Conservation (phyloP, 2,888 invertebrate species). For the Carcina quercana region DNA sequence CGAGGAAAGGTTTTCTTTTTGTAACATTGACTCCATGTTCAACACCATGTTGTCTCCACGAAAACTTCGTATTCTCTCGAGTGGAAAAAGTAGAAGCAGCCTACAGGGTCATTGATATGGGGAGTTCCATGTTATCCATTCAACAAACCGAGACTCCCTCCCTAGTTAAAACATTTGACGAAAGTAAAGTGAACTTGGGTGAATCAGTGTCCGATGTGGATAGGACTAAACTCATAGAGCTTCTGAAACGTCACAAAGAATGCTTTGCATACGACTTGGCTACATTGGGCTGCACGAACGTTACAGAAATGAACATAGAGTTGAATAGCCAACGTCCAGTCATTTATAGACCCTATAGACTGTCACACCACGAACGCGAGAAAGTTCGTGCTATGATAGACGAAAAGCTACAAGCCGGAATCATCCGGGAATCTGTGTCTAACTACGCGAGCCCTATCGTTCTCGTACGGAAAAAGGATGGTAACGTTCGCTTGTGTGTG, state of each 20-base stretch:
- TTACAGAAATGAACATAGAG: constrained; percentile 16
- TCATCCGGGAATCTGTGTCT: constrained; percentile 17
- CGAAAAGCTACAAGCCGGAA: constrained; percentile 15
- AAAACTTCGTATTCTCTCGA: constrained; percentile 1
- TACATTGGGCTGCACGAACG: constrained; percentile 13
- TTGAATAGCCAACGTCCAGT: constrained; percentile 13
- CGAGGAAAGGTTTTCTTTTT: constrained; percentile 5
- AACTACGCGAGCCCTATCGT: constrained; percentile 22
- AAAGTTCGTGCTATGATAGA: constrained; percentile 15
- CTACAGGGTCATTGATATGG: background rate
- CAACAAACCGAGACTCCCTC: background rate
- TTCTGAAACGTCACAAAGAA: constrained; percentile 3
- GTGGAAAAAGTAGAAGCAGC: constrained; percentile 3
- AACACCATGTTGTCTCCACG: constrained; percentile 2
- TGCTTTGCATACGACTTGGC: constrained; percentile 13
- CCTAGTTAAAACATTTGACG: background rate
- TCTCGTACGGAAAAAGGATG: constrained; percentile 20
- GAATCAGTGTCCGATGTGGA: constrained; percentile 1
- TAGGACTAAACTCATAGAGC: constrained; percentile 3
- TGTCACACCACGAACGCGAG: constrained; percentile 13
- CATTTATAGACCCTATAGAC: constrained; percentile 17
- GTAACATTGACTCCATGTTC: constrained; percentile 9
- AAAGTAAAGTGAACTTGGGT: constrained; percentile 2
- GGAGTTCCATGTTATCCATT: background rate
- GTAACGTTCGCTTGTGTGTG: constrained; percentile 16